Evolutionary conservation across 2,888 invertebrate genomes (phyloP), one percentile per base, ranked within the genome.

Genomic region (Limenitis camilla): DNA sequence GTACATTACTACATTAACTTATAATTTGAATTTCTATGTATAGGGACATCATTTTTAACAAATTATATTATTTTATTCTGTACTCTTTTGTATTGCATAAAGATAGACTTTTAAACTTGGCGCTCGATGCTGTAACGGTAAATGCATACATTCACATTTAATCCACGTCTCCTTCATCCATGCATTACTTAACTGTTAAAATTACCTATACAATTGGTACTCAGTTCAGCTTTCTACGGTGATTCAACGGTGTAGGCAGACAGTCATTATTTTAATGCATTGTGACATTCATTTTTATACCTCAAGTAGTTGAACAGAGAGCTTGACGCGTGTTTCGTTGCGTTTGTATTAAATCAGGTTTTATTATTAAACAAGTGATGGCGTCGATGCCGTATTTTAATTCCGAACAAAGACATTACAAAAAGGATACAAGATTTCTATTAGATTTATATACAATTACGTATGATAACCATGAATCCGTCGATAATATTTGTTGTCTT

Each of bases 381-480:
- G 78, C 82, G 75, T 88, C 88, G 61, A 74, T 89, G 80, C 88
- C 89, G 60, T 89, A 88, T 73, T 78, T 87, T 71, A 79, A 88
- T 66, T 78, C 83, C 55, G 88, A 88, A 82, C 87, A 91, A 78
- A 90, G 94, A 68, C 94, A 95, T 81, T 95, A 95, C 76, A 95
- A 95, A 83, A 95, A 95, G 82, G 95, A 95, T 73, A 94, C 94
- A 41, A 88, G 94, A 64, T 95, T 94, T 81, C 90, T 95, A 56
- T 88, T 92, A 70, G 95, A 95, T 87, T 89, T 96, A 59, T 95
- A 95, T 72, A 95, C 95, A 45, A 90, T 96, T 66, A 95, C 95
- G 46, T 95, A 95, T 74, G 94, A 94, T 76, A 93, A 93, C 69
- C 92, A 93, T 68, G 94, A 95, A 78, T 92, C 91, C 43, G 88